phyloP scores from a whole-genome alignment of 2,797 vertebrate genomes.

The Balearica regulorum region DNA sequence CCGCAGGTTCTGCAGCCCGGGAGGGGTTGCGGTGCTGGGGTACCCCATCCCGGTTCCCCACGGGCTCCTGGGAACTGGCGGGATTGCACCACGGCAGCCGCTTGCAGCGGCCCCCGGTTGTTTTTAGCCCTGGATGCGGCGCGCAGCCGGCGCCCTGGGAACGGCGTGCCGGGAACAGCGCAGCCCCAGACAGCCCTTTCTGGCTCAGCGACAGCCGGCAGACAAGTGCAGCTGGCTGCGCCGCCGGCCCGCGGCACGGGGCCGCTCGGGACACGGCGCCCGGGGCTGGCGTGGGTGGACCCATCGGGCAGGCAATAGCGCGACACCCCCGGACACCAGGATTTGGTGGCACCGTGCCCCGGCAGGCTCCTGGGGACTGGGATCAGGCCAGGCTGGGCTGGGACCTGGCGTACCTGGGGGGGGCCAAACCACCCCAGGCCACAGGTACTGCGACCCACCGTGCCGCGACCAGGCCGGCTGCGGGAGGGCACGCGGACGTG shows the following conservation, averaged over 20 bases:
- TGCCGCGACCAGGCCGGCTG: accelerated
- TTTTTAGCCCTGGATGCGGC: conserved; percentile 41
- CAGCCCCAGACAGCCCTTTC: conserved; percentile 56
- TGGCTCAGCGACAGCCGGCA: conserved; percentile 59
- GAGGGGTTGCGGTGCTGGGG: accelerated
- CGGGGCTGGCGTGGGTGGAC: background rate
- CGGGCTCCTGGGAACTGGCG: background rate
- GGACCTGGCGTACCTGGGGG: background rate
- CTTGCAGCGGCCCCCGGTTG: background rate
- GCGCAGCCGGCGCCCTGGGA: conserved; percentile 45
- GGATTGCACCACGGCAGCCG: background rate
- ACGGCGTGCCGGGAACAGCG: conserved; percentile 48
- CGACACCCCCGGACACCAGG: background rate
- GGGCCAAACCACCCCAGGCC: accelerated
- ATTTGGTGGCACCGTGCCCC: background rate
- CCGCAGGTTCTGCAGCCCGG: background rate
- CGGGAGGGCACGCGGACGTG: accelerated
- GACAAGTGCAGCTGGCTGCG: conserved; percentile 50
- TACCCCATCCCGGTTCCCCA: background rate
- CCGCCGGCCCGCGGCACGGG: background rate
- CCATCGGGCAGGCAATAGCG: background rate
- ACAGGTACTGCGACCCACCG: background rate
- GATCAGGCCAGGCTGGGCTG: background rate
- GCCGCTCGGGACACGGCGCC: conserved; percentile 23
- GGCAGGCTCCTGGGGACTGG: background rate